phyloP scores from a whole-genome alignment of 1,140 invertebrate species.

The Helicoverpa armigera region DNA sequence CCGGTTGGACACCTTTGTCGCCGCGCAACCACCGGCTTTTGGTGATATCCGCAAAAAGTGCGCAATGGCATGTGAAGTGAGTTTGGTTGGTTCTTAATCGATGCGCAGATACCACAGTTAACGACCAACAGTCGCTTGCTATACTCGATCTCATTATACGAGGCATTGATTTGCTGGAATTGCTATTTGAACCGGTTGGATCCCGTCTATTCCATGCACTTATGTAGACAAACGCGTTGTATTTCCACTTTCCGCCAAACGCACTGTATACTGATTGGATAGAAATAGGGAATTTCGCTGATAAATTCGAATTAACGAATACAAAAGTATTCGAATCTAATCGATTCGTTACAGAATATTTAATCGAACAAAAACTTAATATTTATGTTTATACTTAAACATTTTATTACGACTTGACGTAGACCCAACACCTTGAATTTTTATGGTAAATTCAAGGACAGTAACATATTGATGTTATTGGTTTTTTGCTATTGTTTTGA shows the following conservation, averaged over 20 bases:
- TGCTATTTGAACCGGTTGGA: conserved; percentile 72
- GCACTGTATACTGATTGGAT: conserved; percentile 61
- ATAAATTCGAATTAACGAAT: background rate
- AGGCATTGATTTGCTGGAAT: conserved; percentile 69
- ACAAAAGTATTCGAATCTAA: background rate
- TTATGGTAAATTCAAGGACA: conserved; percentile 4
- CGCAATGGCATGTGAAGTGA: conserved; percentile 72
- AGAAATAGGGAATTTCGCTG: conserved; percentile 56
- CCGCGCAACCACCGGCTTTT: conserved; percentile 76
- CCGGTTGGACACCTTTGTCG: conserved; percentile 83
- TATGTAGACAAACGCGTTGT: conserved; percentile 63
- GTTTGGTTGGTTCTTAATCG: conserved; percentile 72
- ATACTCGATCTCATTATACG: conserved; percentile 68
- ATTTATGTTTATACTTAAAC: background rate
- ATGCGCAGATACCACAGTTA: conserved; percentile 66
- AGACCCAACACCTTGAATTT: background rate
- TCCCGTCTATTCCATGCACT: conserved; percentile 62
- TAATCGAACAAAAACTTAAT: background rate
- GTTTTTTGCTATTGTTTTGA: background rate
- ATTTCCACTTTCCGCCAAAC: conserved; percentile 63
- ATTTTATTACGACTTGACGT: conserved; percentile 3
- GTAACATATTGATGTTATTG: background rate
- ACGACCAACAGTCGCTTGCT: conserved; percentile 61
- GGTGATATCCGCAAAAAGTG: conserved; percentile 84
- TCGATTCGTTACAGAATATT: background rate